These are phyloP conservation scores for Montifringilla adamsi DNA, from an alignment of 2,113 vertebrate species.

Conservation along the genomic window DNA sequence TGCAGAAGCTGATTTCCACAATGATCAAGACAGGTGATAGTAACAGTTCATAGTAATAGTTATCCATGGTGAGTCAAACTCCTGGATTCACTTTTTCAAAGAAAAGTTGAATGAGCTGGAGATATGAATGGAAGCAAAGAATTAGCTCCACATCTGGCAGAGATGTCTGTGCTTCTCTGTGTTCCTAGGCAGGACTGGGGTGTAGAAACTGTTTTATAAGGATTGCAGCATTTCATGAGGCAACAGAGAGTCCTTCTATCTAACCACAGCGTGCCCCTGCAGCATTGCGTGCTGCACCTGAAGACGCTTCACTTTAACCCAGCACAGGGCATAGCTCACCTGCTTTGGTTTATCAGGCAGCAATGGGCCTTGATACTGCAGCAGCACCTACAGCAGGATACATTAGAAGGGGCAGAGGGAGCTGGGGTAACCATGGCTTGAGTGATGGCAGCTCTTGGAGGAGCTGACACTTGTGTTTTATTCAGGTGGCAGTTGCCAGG, in stretches of 20 bases:
- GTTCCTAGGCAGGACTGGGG: background rate
- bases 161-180: background rate
- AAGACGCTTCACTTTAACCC: background rate
- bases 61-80: background rate
- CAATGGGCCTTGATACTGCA: background rate
- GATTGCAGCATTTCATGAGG: background rate
- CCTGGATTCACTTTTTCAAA: background rate
- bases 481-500: background rate
- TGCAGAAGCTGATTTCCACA: background rate
- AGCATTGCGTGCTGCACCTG: background rate
- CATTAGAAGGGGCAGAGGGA: background rate
- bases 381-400: background rate
- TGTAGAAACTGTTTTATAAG: background rate
- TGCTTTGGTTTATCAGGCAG: background rate
- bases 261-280: background rate
- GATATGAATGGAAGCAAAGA: background rate
- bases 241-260: background rate
- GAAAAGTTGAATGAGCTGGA: background rate
- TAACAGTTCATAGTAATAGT: background rate
- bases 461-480: background rate
- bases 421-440: background rate
- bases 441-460: background rate
- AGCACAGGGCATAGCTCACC: rapidly evolving
- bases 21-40: background rate
- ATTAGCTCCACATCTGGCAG: background rate